Conservation (phyloP, 2,888 invertebrate species). For the Drosophila merina region DNA sequence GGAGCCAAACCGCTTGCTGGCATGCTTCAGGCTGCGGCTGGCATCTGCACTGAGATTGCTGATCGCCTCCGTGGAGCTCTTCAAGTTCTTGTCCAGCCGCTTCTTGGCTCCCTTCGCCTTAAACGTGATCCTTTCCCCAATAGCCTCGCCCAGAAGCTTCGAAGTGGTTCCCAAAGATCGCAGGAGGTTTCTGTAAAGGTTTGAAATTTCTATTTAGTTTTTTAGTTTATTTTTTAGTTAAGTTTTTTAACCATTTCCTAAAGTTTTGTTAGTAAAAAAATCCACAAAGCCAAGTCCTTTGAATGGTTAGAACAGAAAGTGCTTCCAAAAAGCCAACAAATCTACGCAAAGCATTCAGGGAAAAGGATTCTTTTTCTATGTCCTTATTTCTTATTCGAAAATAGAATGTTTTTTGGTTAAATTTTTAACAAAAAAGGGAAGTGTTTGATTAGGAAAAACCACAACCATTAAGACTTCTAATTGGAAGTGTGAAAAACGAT, state of each 20-base stretch:
- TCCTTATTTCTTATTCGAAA: neutral
- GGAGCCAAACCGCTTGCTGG: slow-evolving; percentile 77
- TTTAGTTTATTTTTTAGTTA: neutral
- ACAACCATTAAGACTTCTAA: neutral
- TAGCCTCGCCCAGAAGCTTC: slow-evolving; percentile 82
- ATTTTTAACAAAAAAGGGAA: too few relatives aligned
- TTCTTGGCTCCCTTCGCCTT: slow-evolving; percentile 82
- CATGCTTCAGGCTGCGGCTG: slow-evolving; percentile 77
- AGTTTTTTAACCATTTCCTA: slow-evolving; percentile 3
- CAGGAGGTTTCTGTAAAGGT: slow-evolving; percentile 75
- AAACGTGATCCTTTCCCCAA: slow-evolving; percentile 82
- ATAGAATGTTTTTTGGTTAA: too few relatives aligned
- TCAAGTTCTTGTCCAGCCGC: slow-evolving; percentile 82
- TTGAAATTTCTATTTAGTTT: neutral
- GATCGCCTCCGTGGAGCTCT: slow-evolving; percentile 80
- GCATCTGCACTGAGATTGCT: slow-evolving; percentile 80
- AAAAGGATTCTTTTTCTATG: too few relatives aligned
- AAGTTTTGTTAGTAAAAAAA: neutral
- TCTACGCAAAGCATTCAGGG: neutral
- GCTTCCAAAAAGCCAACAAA: neutral
- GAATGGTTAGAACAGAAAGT: neutral
- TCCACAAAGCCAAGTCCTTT: neutral
- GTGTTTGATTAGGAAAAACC: neutral
- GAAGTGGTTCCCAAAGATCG: slow-evolving; percentile 83
- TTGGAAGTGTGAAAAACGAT: slow-evolving; percentile 8